Evolutionary conservation across 2,888 invertebrate species (phyloP), one percentile per base, ranked within the genome.

Genomic region (Cynaeus angustus): DNA sequence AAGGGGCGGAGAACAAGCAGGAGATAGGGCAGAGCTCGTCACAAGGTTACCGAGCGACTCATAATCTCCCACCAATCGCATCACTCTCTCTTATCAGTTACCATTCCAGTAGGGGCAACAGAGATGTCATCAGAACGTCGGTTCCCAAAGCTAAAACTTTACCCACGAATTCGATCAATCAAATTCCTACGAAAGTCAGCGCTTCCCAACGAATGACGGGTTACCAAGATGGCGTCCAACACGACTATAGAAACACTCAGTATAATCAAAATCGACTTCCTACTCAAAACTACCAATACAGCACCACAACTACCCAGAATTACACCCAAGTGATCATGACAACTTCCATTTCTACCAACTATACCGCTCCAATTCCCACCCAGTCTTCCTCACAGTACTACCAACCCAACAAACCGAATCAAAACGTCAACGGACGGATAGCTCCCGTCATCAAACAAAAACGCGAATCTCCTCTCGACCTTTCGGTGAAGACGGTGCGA

Each of bases 401-500:
- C 83, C 83, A 74, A 72, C 12, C 68, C 30, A 70, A 38, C 30
- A 71, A 68, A 43, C 38, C 21, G 10, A 46, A 72, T 43, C 41
- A 77, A 75, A 76, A 67, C 50, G 38, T 69, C 12, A 74, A 68
- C 46, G 73, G 71, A 10, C 64, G 73, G 48, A 10, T 46, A n/a
- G 66, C 64, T 16, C 85, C 85, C 16, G 85, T 86, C 78, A 53
- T 75, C 6, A 78, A 84, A 68, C 83, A 83, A 33, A 92, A 91
- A 81, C 88, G 91, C 37, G 93, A 93, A 83, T 94, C 94, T 7
- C 96, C 95, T 0, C 85, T 96, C 69, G 96, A 96, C 85, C 87
- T 96, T 59, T 96, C 96, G 0, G 94, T 96, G 48, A 95, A 96
- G 83, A 96, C 95, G 0, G 92, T 96, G 0, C 91, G 94, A 82